Evolutionary conservation across 2,113 vertebrate genomes (phyloP).

Genomic region (Ia io): DNA sequence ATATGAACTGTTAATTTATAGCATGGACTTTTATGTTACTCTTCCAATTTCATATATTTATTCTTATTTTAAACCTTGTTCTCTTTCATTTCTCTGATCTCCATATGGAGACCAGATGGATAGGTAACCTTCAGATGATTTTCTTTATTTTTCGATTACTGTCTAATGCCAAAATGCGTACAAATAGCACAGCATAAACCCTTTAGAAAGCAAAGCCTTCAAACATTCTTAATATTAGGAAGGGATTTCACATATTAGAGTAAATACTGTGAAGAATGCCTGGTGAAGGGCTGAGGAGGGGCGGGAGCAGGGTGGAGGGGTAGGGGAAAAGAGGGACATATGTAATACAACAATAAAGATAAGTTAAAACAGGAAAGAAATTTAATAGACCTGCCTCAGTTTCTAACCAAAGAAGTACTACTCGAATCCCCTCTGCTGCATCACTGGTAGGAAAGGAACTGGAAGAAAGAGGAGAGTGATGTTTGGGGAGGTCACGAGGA

Average conservation of each 20-base stretch:
- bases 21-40: not conserved
- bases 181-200: not conserved
- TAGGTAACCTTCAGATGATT: not conserved
- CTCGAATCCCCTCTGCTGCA: not conserved
- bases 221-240: not conserved
- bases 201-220: not conserved
- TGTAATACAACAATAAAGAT: too few relatives aligned
- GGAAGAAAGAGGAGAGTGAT: not conserved
- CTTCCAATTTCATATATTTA: not conserved
- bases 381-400: not conserved
- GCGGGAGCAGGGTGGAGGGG: too few relatives aligned
- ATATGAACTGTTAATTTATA: not conserved
- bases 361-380: not conserved
- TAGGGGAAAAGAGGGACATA: too few relatives aligned
- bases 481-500: not conserved
- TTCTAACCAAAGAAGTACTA: not conserved
- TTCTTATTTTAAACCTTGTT: conserved; percentile 15
- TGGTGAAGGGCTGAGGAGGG: not conserved
- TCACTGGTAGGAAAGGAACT: not conserved
- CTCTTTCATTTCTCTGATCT: not conserved
- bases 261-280: not conserved
- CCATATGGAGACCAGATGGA: not conserved
- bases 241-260: not conserved
- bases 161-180: not conserved
- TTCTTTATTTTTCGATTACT: not conserved